Base-by-base conservation (phyloP, 2,888 invertebrate genomes). In the Pyrochroa serraticornis region DNA sequence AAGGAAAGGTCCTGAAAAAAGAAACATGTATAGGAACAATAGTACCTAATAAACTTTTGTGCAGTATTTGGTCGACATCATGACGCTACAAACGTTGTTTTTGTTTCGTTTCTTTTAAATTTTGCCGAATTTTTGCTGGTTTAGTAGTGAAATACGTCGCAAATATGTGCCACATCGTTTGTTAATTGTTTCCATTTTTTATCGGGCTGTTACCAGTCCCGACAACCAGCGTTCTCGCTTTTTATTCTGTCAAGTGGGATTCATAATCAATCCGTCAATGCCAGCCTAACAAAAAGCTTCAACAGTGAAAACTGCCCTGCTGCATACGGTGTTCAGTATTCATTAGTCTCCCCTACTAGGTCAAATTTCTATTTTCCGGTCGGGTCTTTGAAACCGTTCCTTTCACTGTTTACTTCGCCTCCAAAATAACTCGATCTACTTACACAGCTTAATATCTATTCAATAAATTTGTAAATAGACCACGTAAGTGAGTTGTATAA, bases 191-290 rank as follows among this genome's bases (percentile, higher is more conserved):
- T 22, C 22, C 22, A 22, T 22, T 22, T 22, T 22, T 22, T 22
- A 22, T 22, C 22, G 22, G 3, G 22, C 2, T 22, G 22, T 22
- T 22, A 22, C 22, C 22, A 22, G 22, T 22, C 22, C 22, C 22
- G 22, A 22, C 22, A 2, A 22, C 22, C 22, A 22, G 22, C 22
- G 22, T 30, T 51, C 31, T 51, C 12, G 10, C 30, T 47, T n/a
- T 47, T 37, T 39, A 39, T 14, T 30, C 41, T 39, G 32, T 33
- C 45, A 10, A 34, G 30, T 33, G 33, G 42, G 33, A 49, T 49
- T 49, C 36, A 55, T 53, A 53, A 46, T 41, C 49, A 49, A 56
- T 56, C 38, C 38, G 49, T 56, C 55, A 49, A 42, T 49, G 55
- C 49, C 55, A 56, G 33, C 37, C 12, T 30, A 56, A 55, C 55